phyloP scores from a whole-genome alignment of 92 coral and sea anemone genomes.

The Epizoanthus illoricatus region DNA sequence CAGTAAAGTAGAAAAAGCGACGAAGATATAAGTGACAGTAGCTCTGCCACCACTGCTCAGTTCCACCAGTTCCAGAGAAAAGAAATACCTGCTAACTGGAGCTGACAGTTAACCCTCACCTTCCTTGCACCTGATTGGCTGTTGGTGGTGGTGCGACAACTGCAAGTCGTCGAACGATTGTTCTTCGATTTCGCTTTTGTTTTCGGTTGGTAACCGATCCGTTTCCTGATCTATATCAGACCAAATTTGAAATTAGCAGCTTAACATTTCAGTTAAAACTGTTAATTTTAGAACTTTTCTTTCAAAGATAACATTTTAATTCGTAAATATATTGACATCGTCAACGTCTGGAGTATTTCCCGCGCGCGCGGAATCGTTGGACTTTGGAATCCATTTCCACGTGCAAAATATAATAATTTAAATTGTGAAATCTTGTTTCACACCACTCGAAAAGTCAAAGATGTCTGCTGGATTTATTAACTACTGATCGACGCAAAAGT shows the following conservation, averaged over 20 bases:
- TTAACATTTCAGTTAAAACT: neutral
- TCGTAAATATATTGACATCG: neutral
- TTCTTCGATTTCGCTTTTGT: conserved; percentile 4
- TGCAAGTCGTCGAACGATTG: conserved; percentile 3
- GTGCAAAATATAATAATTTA: neutral
- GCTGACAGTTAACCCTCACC: neutral
- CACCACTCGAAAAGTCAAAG: neutral
- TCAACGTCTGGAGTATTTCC: neutral
- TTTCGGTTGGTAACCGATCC: neutral
- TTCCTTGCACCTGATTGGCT: conserved; percentile 14
- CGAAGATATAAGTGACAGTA: neutral
- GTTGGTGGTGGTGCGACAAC: conserved; percentile 15
- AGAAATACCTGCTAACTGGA: neutral
- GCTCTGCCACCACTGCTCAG: neutral
- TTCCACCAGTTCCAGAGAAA: neutral
- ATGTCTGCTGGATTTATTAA: neutral
- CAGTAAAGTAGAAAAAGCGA: neutral
- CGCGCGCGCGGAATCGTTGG: neutral
- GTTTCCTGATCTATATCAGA: neutral
- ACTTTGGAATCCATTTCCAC: neutral
- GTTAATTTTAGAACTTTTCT: neutral
- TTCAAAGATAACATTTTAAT: neutral
- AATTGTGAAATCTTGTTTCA: conserved; percentile 5
- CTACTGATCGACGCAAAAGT: neutral
- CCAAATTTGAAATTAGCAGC: neutral